Evolutionary conservation across 2,888 invertebrate species (phyloP).

Genomic region (Tetropium fuscum): DNA sequence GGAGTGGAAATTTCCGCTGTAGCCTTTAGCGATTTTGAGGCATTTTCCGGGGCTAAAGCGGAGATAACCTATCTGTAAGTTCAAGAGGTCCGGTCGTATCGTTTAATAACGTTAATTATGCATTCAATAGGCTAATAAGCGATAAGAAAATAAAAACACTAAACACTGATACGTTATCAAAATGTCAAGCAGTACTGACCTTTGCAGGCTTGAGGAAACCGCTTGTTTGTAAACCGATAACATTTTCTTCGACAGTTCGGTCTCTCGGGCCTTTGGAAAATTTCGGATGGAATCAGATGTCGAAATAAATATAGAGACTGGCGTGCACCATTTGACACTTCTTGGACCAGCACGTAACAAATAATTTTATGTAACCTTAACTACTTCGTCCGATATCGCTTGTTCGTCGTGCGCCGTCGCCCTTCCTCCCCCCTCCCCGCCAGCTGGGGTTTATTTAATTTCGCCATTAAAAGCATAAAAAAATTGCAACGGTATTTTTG

Average conservation of each 20-base stretch:
- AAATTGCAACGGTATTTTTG: too few species aligned
- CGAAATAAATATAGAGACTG: conserved; percentile 34
- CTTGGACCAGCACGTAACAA: conserved; percentile 21
- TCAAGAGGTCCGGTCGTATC: neutral
- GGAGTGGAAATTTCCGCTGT: conserved; percentile 21
- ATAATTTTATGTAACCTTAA: conserved; percentile 25
- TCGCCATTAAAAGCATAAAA: too few species aligned
- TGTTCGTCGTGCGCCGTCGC: too few species aligned
- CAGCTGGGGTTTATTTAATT: too few species aligned
- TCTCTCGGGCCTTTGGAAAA: conserved; percentile 12
- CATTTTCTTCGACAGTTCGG: conserved; percentile 45
- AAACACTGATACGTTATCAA: conserved; percentile 18
- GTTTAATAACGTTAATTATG: conserved; percentile 4
- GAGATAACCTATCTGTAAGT: neutral
- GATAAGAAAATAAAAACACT: conserved; percentile 5
- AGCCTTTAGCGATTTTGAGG: neutral
- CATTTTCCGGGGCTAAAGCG: conserved; percentile 1
- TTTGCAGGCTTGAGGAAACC: conserved; percentile 55
- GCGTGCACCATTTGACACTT: conserved; percentile 47
- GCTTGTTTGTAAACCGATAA: conserved; percentile 60
- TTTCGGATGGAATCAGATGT: conserved; percentile 11
- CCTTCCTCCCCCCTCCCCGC: neutral
- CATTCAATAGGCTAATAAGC: neutral
- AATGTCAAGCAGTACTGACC: conserved; percentile 54
- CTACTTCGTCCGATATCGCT: conserved; percentile 13